These are phyloP conservation scores for Xanthorhoe spadicearia DNA, from an alignment of 2,888 invertebrate species.

Conservation along the genomic window DNA sequence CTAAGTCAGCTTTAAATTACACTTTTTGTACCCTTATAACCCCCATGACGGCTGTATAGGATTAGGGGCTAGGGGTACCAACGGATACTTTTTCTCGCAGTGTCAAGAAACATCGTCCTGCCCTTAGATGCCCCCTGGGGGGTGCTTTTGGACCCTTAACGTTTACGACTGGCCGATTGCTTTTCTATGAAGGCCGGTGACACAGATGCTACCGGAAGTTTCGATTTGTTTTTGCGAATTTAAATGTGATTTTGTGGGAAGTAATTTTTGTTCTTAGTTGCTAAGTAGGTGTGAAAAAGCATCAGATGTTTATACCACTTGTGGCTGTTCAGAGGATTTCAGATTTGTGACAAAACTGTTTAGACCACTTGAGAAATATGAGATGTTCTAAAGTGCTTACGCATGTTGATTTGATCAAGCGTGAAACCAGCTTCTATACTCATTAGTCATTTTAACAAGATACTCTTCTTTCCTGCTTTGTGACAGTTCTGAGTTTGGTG, in stretches of 20 bases:
- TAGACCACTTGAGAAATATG: constrained; percentile 13
- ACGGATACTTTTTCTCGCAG: constrained; percentile 77
- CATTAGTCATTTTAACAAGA: constrained; percentile 16
- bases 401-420: constrained; percentile 12
- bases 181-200: constrained; percentile 83
- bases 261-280: constrained; percentile 38
- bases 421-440: background rate
- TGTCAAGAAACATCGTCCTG: constrained; percentile 79
- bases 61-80: constrained; percentile 77
- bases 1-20: constrained; percentile 84
- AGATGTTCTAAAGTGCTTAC: constrained; percentile 17
- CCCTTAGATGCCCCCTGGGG: constrained; percentile 84
- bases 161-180: constrained; percentile 88
- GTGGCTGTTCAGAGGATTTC: background rate
- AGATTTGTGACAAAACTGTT: constrained; percentile 7
- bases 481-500: background rate
- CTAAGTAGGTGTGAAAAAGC: constrained; percentile 39
- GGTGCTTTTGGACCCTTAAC: constrained; percentile 84
- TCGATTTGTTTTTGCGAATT: constrained; percentile 62
- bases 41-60: constrained; percentile 76
- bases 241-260: constrained; percentile 49
- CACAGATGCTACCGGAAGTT: constrained; percentile 76
- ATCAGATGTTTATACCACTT: constrained; percentile 26
- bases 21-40: constrained; percentile 80
- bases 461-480: background rate